phyloP scores from a whole-genome alignment of 2,797 vertebrate species.

The Myotis findleyi region DNA sequence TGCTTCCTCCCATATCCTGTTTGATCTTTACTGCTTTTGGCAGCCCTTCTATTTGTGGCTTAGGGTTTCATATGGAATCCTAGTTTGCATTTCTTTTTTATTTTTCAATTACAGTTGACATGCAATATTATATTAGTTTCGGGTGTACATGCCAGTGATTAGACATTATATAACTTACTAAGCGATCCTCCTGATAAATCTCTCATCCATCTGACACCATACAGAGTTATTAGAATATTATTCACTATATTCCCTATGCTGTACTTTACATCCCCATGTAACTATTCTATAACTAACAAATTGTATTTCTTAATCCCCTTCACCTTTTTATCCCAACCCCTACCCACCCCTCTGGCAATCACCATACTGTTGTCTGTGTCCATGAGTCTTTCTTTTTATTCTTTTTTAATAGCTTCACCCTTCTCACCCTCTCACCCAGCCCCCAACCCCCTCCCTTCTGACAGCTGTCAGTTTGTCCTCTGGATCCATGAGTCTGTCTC shows the following conservation, averaged over 20 bases:
- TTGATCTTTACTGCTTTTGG: slow-evolving; percentile 23
- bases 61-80: background rate
- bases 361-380: background rate
- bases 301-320: background rate
- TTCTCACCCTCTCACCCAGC: background rate
- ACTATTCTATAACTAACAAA: background rate
- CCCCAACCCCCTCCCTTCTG: background rate
- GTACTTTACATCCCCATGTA: background rate
- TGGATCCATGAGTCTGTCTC: background rate
- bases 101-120: background rate
- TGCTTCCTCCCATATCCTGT: background rate
- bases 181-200: background rate
- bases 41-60: slow-evolving; percentile 12
- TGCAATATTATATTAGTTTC: background rate
- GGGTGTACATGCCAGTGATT: background rate
- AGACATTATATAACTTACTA: background rate
- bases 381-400: background rate
- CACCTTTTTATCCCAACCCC: background rate
- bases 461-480: background rate
- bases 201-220: background rate
- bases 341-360: background rate
- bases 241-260: background rate
- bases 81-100: background rate
- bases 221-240: background rate
- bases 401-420: background rate